A percentile compares a stretch with the other conserved stretches of the same genome.
phyloP scores from a whole-genome alignment of 2,113 vertebrate species.

The Odocoileus virginianus region DNA sequence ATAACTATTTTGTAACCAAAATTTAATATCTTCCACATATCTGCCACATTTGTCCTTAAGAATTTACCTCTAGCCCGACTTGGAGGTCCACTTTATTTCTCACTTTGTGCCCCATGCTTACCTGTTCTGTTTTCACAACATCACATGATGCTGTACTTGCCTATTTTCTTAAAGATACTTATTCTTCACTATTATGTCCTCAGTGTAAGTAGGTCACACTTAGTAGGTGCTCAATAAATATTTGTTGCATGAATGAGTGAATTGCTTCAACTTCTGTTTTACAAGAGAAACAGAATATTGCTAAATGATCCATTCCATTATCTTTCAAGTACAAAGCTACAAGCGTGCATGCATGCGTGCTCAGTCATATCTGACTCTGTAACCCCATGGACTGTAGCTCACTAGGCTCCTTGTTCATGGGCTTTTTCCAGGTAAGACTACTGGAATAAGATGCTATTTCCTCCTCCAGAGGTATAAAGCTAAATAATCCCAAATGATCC shows the following conservation, averaged over 20 bases:
- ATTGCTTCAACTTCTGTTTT: slow-evolving; percentile 6
- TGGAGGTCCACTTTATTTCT: background rate
- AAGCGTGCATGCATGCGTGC: fast-evolving
- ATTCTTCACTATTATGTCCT: background rate
- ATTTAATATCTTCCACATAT: background rate
- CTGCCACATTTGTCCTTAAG: background rate
- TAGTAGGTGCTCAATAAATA: background rate
- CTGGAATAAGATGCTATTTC: background rate
- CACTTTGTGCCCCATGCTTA: background rate
- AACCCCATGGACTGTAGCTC: background rate
- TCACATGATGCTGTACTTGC: background rate
- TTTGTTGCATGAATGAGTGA: background rate
- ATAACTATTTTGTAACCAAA: background rate
- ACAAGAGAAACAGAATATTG: slow-evolving; percentile 29
- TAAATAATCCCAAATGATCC: slow-evolving; percentile 40
- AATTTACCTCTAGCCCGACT: background rate
- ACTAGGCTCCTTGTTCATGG: background rate
- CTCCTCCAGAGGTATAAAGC: background rate
- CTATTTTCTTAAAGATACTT: background rate
- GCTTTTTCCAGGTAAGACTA: background rate
- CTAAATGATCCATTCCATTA: slow-evolving; percentile 19
- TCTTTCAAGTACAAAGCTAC: slow-evolving; percentile 10
- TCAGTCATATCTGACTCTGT: background rate
- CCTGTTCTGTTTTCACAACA: background rate
- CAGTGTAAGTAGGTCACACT: background rate